Evolutionary conservation across 2,113 vertebrate genomes (phyloP), one percentile per base, ranked within the genome.

Genomic region (Sylvilagus bachmani): DNA sequence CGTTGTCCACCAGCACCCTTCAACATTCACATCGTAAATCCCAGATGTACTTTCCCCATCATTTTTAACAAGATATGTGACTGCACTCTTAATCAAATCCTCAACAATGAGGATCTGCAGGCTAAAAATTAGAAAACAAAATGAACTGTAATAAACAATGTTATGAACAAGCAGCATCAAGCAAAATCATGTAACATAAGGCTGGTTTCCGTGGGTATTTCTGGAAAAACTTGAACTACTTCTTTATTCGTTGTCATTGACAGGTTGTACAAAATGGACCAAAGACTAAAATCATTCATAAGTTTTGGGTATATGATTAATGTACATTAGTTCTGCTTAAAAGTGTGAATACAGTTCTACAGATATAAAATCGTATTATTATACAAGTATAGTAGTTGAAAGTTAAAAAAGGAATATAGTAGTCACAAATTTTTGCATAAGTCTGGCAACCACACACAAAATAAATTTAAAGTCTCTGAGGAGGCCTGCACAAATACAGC

Each of bases 201-300:
- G 27, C 21, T 83, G 25, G 44, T 86, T 92, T 93, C 31, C 38
- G 6, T 36, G 25, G 90, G 29, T 66, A 87, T 69, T 90, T 95
- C 84, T 61, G 78, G 55, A 93, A 84, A 84, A 69, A 85, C 5
- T 1, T 82, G 27, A 96, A 80, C 29, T 67, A 92, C 78, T 69
- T 95, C 22, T 88, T 93, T 61, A 73, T 55, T 92, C 87, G 31
- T 87, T 96, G 91, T 91, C 78, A 94, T 38, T 88, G 33, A 71
- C 3, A 51, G 17, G 29, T 78, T 69, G 19, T 66, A 88, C 6
- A 94, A 94, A 94, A 33, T 61, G 5, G 51, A 61, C 31, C 61
- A 90, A 91, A 85, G 64, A 75, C 58, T 95, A 94, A 90, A 90
- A 29, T 62, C 61, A 93, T 31, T 80, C 69, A 85, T 8, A 86